Percentiles rank a stretch among this genome's conserved stretches.
Conservation (phyloP, 2,888 invertebrate species). For the Agonum fuliginosum region DNA sequence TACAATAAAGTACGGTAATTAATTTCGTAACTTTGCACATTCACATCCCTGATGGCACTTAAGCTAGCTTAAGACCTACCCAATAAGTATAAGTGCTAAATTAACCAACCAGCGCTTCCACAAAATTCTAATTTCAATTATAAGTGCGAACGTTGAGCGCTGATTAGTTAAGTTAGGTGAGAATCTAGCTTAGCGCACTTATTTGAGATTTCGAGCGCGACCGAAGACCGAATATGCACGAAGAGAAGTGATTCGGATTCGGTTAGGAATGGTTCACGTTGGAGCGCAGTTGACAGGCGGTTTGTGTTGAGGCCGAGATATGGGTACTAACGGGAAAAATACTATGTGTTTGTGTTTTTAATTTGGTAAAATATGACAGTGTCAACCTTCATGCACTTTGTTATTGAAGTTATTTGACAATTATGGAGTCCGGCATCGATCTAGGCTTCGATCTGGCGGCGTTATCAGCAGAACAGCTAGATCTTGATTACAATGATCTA, state of each 20-base stretch:
- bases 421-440: constrained; percentile 79
- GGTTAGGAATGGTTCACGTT: not conserved
- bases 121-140: too few relatives aligned
- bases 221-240: not conserved
- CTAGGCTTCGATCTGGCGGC: constrained; percentile 79
- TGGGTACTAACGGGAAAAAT: constrained; percentile 44
- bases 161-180: too few relatives aligned
- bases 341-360: constrained; percentile 25
- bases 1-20: too few relatives aligned
- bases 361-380: constrained; percentile 31
- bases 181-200: constrained; percentile 11
- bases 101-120: too few relatives aligned
- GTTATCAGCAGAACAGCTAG: constrained; percentile 73
- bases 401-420: constrained; percentile 59
- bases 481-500: constrained; percentile 73
- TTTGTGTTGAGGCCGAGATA: constrained; percentile 31
- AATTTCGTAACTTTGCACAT: too few relatives aligned
- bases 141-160: too few relatives aligned
- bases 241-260: constrained; percentile 17
- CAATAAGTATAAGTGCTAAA: too few relatives aligned
- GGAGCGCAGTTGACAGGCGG: constrained; percentile 38
- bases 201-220: constrained; percentile 28
- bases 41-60: too few relatives aligned
- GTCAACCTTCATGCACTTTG: not conserved
- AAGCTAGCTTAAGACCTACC: too few relatives aligned